A percentile compares a stretch with the other conserved stretches of the same genome.
phyloP scores from a whole-genome alignment of 1,140 invertebrate genomes.

The Bicyclus anynana region DNA sequence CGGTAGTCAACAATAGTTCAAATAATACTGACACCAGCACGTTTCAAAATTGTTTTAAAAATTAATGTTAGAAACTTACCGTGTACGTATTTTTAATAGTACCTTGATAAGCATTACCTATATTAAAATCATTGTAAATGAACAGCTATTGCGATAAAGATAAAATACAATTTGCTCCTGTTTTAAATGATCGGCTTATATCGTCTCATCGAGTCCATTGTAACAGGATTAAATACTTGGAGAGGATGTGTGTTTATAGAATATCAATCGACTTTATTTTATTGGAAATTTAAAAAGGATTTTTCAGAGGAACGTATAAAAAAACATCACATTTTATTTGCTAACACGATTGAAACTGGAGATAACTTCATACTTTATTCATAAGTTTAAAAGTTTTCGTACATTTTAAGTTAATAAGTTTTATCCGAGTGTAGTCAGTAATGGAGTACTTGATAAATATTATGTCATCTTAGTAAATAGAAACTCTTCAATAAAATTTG shows the following conservation, averaged over 20 bases:
- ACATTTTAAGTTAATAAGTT: background rate
- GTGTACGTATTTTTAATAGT: background rate
- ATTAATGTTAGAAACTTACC: no score
- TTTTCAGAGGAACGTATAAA: conserved; percentile 19
- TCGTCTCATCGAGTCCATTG: conserved; percentile 60
- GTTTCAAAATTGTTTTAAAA: no score
- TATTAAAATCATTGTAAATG: conserved; percentile 2
- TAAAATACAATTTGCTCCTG: conserved; percentile 32
- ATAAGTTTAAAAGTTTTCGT: background rate
- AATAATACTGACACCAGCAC: no score
- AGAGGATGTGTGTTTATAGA: conserved; percentile 58
- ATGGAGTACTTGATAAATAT: no score
- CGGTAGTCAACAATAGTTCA: no score
- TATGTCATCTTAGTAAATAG: no score
- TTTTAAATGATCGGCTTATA: conserved; percentile 65
- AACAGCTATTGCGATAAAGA: conserved; percentile 9
- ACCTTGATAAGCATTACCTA: background rate
- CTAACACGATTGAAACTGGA: background rate
- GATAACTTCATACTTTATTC: background rate
- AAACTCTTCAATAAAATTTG: no score
- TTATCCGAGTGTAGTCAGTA: background rate
- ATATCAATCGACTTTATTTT: conserved; percentile 48
- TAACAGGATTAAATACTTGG: conserved; percentile 66
- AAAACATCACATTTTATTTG: background rate
- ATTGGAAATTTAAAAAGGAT: conserved; percentile 19